Evolutionary conservation across 1,140 invertebrate genomes (phyloP).

Genomic region (Periplaneta americana): DNA sequence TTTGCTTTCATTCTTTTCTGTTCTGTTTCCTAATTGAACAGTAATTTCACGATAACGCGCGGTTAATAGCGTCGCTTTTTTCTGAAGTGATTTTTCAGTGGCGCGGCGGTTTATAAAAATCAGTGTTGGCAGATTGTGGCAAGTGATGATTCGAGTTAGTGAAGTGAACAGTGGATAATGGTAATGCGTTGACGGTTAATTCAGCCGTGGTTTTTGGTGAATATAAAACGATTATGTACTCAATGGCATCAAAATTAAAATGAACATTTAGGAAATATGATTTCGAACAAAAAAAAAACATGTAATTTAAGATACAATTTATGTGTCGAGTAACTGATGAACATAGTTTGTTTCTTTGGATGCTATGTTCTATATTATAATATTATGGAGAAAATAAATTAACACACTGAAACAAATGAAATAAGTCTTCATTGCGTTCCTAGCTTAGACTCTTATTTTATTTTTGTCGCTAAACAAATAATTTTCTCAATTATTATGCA

Average conservation of each 20-base stretch:
- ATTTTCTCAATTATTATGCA: too few relatives aligned
- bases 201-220: background rate
- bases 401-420: too few relatives aligned
- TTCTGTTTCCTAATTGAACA: background rate
- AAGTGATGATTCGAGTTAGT: background rate
- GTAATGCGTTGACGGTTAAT: too few relatives aligned
- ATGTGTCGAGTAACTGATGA: too few relatives aligned
- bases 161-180: background rate
- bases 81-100: background rate
- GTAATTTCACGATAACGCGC: background rate
- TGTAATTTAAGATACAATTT: too few relatives aligned
- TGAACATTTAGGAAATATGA: background rate
- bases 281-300: background rate
- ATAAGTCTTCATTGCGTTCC: too few relatives aligned
- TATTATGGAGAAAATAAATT: too few relatives aligned
- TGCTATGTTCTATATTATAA: too few relatives aligned
- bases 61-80: background rate
- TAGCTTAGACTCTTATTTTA: too few relatives aligned
- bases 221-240: background rate
- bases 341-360: too few relatives aligned
- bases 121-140: background rate
- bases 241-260: background rate
- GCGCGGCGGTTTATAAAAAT: background rate
- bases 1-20: background rate
- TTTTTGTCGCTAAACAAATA: too few relatives aligned